Evolutionary conservation across 2,797 vertebrate species (phyloP).

Genomic region (Myripristis murdjan): DNA sequence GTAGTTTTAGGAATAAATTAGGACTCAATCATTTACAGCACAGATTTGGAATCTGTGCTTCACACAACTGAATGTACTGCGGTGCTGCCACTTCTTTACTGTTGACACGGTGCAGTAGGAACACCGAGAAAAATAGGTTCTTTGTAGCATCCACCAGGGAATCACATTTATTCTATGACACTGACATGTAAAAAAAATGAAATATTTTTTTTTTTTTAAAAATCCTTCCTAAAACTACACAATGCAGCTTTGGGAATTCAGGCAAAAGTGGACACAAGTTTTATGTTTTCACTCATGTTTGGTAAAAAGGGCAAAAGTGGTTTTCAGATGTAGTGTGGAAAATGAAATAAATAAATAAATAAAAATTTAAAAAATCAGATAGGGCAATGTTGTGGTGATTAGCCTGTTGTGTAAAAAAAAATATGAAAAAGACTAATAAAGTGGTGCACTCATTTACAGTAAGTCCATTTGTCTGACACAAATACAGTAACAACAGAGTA

Average conservation of each 20-base stretch:
- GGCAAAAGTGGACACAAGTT: conserved; percentile 46
- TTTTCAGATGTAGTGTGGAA: conserved; percentile 22
- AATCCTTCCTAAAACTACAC: conserved; percentile 34
- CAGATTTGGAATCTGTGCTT: not conserved
- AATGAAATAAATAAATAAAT: conserved; percentile 1
- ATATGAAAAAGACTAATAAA: conserved; percentile 21
- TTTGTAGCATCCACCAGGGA: too few species aligned
- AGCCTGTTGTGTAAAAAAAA: conserved; percentile 22
- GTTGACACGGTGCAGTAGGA: not conserved
- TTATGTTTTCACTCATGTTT: conserved; percentile 38
- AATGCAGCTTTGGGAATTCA: conserved; percentile 51
- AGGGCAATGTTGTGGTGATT: conserved; percentile 5
- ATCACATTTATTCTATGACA: not conserved
- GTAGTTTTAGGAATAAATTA: conserved; percentile 13
- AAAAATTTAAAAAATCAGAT: conserved; percentile 25
- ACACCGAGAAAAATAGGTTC: not conserved
- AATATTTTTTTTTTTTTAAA: too few species aligned
- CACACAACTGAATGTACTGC: conserved; percentile 8
- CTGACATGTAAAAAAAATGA: not conserved
- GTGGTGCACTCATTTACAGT: not conserved
- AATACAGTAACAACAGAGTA: conserved; percentile 31
- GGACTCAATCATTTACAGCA: not conserved
- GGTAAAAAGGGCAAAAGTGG: conserved; percentile 16
- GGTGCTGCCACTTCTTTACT: not conserved
- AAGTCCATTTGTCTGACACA: conserved; percentile 33